phyloP scores from a whole-genome alignment of 2,113 vertebrate species.

The Telmatochromis brachygnathus region DNA sequence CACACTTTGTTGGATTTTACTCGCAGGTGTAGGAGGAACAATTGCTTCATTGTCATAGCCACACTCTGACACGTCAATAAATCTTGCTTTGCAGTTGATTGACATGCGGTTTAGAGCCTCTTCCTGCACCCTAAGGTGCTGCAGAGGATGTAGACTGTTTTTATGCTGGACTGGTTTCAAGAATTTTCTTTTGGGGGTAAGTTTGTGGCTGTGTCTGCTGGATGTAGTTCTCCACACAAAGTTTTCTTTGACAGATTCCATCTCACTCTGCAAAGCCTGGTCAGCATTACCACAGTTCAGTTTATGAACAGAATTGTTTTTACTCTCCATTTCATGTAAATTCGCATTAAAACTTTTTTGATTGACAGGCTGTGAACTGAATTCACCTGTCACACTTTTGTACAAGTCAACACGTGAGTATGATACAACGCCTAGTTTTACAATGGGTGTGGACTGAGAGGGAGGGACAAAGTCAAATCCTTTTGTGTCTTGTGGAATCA shows the following conservation, averaged over 20 bases:
- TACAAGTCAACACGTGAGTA: not conserved
- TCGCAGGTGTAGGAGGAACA: slow-evolving; percentile 26
- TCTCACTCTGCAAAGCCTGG: not conserved
- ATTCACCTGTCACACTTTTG: not conserved
- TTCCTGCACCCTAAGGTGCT: not conserved
- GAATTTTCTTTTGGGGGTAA: not conserved
- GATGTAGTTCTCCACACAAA: not conserved
- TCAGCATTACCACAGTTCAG: not conserved
- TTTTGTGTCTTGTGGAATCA: not conserved
- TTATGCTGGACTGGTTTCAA: not conserved
- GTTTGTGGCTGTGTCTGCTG: not conserved
- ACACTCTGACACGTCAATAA: not conserved
- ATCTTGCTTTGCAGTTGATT: not conserved
- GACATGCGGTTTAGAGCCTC: not conserved
- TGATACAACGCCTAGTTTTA: not conserved
- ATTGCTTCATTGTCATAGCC: not conserved
- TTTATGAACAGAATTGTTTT: not conserved
- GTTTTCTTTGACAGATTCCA: not conserved
- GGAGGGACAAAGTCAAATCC: slow-evolving; percentile 47
- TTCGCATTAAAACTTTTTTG: not conserved
- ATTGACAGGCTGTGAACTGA: not conserved
- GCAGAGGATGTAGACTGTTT: not conserved
- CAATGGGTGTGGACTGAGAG: slow-evolving; percentile 56
- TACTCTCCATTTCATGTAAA: not conserved
- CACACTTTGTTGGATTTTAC: not conserved